A percentile compares a stretch with the other conserved stretches of the same genome.
These are phyloP conservation scores for Hecatera dysodea DNA, from an alignment of 2,888 invertebrate genomes.

Conservation along the genomic window DNA sequence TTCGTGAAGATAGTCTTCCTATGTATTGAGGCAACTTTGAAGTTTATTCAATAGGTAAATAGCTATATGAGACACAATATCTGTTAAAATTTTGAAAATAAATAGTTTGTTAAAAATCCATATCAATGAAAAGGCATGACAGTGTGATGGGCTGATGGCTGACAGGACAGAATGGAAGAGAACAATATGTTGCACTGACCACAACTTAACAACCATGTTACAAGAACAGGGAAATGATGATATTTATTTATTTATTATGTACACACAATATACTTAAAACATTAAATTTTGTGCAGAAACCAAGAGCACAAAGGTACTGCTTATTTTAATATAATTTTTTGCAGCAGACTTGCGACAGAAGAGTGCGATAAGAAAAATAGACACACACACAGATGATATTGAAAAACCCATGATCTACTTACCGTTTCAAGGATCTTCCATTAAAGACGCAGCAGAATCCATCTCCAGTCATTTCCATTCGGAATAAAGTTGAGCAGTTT, in stretches of 20 bases:
- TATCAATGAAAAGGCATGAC: background rate
- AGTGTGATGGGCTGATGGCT: background rate
- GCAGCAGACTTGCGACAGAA: too few species aligned
- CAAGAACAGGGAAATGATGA: too few species aligned
- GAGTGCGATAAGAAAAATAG: too few species aligned
- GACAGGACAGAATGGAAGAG: background rate
- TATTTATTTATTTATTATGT: too few species aligned
- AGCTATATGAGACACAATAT: background rate
- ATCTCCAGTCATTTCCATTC: constrained; percentile 86
- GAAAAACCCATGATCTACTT: background rate
- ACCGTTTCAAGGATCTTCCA: constrained; percentile 70
- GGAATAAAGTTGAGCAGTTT: constrained; percentile 86
- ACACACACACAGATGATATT: too few species aligned
- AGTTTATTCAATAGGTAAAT: constrained; percentile 1
- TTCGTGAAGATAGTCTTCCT: constrained; percentile 6
- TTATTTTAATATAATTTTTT: too few species aligned
- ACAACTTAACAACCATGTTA: background rate
- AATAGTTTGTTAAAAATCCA: background rate
- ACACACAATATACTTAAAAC: background rate
- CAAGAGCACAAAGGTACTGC: too few species aligned
- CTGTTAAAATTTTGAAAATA: background rate
- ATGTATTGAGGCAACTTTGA: background rate
- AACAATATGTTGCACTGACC: background rate
- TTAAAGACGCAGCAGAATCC: constrained; percentile 91
- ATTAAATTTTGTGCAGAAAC: background rate